phyloP scores from a whole-genome alignment of 2,888 invertebrate genomes.

The Pachycephus smyrnensis region DNA sequence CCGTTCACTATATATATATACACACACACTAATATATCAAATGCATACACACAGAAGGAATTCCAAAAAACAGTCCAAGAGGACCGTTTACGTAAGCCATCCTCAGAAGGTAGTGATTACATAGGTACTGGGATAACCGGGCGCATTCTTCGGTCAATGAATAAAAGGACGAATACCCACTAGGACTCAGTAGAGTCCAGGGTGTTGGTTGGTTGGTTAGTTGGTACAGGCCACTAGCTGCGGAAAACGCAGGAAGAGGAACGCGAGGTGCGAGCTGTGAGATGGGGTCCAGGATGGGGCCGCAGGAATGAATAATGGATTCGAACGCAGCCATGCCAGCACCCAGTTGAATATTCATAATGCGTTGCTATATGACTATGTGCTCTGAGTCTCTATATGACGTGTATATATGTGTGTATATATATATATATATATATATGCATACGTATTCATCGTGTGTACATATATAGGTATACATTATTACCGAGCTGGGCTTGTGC shows the following conservation, averaged over 20 bases:
- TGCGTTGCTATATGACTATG: constrained; percentile 33
- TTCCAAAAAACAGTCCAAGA: constrained; percentile 52
- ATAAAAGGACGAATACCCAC: constrained; percentile 33
- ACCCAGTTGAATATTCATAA: constrained; percentile 60
- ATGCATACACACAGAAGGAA: constrained; percentile 24
- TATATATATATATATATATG: too few relatives aligned
- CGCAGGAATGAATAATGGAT: constrained; percentile 65
- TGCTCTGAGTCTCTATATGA: neutral
- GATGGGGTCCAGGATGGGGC: constrained; percentile 44
- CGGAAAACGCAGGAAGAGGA: constrained; percentile 27
- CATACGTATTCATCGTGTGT: too few relatives aligned
- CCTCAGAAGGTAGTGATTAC: constrained; percentile 57
- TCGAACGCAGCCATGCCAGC: constrained; percentile 60
- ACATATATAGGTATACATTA: neutral
- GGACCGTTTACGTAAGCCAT: constrained; percentile 58
- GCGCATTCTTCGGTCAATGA: constrained; percentile 44
- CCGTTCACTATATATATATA: neutral
- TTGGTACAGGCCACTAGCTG: constrained; percentile 7
- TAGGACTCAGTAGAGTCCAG: neutral
- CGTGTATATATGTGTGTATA: neutral
- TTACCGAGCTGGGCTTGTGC: neutral
- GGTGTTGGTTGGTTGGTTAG: neutral
- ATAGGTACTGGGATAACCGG: constrained; percentile 35
- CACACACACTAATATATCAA: neutral
- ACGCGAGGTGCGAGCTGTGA: constrained; percentile 25